A percentile compares a stretch with the other conserved stretches of the same genome.
Conservation (phyloP, 2,113 vertebrate species). For the Heterocephalus glaber region DNA sequence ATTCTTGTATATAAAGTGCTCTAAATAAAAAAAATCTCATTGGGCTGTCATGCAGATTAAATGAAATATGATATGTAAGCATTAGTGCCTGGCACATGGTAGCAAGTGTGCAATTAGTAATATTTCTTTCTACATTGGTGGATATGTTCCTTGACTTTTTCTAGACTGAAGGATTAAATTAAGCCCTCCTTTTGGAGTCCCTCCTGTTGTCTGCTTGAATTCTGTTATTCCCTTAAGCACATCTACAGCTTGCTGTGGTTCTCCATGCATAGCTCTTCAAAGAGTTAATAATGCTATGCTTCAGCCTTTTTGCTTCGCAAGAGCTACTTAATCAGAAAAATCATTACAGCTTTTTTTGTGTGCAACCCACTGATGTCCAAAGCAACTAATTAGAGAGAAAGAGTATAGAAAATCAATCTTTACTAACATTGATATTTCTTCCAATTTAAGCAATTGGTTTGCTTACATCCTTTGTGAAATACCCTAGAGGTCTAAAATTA, state of each 20-base stretch:
- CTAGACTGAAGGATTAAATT: not conserved
- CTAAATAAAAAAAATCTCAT: not conserved
- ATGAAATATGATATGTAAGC: not conserved
- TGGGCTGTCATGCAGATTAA: not conserved
- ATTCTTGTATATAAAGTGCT: conserved; percentile 19
- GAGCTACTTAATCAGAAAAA: conserved; percentile 64
- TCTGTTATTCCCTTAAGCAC: not conserved
- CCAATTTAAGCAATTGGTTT: conserved; percentile 68
- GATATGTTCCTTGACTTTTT: conserved; percentile 20
- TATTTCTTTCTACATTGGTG: not conserved
- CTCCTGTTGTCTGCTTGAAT: not conserved
- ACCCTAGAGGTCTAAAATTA: conserved; percentile 61
- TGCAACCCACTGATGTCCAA: conserved; percentile 48
- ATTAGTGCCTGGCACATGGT: not conserved
- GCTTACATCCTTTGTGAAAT: conserved; percentile 66
- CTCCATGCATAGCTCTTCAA: not conserved
- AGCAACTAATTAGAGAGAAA: conserved; percentile 69
- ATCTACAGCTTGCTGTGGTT: not conserved
- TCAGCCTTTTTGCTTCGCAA: conserved; percentile 46
- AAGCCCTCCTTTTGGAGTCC: not conserved
- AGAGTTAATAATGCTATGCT: conserved; percentile 53
- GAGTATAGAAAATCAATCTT: conserved; percentile 72
- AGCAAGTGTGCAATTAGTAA: not conserved
- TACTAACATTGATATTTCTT: conserved; percentile 71
- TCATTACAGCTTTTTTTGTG: conserved; percentile 49